Base-by-base conservation (phyloP, 2,797 vertebrate genomes). In the Rhodeus uyekii region DNA sequence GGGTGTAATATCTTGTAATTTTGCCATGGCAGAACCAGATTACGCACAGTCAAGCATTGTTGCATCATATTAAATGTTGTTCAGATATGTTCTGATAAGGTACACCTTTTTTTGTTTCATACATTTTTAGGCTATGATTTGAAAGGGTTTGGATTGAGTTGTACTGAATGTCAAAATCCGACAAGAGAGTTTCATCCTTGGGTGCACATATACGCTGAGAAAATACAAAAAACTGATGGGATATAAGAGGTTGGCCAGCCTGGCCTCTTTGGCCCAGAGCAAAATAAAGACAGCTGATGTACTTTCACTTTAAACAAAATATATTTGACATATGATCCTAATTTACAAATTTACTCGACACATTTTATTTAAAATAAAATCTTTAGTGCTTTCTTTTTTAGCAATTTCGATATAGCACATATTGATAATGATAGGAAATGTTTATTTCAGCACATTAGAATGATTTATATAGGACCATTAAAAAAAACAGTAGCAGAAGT, bases 1-100 rank as follows among this genome's bases (percentile, higher is more conserved):
- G 86, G 89, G 90, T 92, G 90, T 92, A 92, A 92, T 89, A 90
- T 91, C 91, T 93, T 91, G 88, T 90, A 91, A 91, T 93, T 94
- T 91, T 87, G 85, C 84, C 82, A 87, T 87, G 82, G 89, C 82
- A 53, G 76, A 39, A 87, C 85, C 85, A 85, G 89, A 94, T 88
- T 85, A 88, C 90, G 87, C 82, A 86, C 83, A 24, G 64, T 80
- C 78, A 78, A 74, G 88, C 90, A 91, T 65, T 77, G 63, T 73
- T 73, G 78, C 61, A 76, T 72, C 60, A 8, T 73, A 29, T 81
- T 14, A 32, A 38, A 24, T 61, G 29, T 22, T 50, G 5, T 68
- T 68, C n/a, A 36, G 72, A 53, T 68, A 63, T 78, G 60, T 80
- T 72, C 69, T 76, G 55, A 71, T 61, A 72, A 64, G 48, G 32